Evolutionary conservation across 64 coral and sea anemone species (phyloP).

Genomic region (Platygyra sinensis): DNA sequence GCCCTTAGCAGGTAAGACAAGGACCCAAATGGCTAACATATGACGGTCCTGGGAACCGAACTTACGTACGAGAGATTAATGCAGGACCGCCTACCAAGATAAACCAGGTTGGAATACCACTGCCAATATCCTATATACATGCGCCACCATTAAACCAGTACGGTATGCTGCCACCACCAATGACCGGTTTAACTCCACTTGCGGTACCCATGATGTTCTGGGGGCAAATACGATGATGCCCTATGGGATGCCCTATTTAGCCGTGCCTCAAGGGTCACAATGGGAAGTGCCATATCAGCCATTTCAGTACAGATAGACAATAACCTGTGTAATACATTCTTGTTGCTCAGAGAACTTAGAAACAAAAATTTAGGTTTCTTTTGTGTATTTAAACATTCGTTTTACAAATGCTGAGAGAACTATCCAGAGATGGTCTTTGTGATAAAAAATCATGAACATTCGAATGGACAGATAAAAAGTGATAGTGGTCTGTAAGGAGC

Average conservation of each 20-base stretch:
- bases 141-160: neutral
- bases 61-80: neutral
- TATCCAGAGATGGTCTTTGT: neutral
- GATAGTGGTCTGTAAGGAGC: conserved; percentile 9
- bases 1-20: neutral
- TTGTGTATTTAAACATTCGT: conserved; percentile 16
- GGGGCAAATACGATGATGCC: conserved; percentile 1
- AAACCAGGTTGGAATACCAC: neutral
- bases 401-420: neutral
- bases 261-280: neutral
- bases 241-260: conserved; percentile 6
- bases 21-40: conserved; percentile 12
- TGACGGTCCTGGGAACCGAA: conserved; percentile 17
- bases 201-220: conserved; percentile 15
- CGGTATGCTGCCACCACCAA: neutral
- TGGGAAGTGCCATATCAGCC: neutral
- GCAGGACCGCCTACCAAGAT: neutral
- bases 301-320: neutral
- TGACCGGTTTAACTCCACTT: neutral
- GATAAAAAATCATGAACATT: neutral
- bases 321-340: neutral
- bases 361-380: neutral
- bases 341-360: neutral
- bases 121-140: neutral
- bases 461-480: neutral